A percentile compares a stretch with the other conserved stretches of the same genome.
Evolutionary conservation across 2,797 vertebrate species (phyloP).

Genomic region (Bovichtus variegatus): DNA sequence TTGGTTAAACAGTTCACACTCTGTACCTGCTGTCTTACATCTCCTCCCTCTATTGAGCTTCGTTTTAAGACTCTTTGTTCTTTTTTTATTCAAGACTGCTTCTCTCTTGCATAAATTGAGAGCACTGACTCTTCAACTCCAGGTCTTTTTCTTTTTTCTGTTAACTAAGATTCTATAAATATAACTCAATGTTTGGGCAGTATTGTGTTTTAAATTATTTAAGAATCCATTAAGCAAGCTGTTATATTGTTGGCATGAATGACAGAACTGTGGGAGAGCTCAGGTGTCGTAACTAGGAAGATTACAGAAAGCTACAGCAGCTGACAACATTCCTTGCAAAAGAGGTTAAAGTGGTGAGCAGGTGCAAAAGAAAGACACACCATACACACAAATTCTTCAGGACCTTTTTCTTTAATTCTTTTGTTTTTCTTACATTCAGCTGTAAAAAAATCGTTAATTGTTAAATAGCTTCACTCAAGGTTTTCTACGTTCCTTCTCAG

Average conservation of each 20-base stretch:
- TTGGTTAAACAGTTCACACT: background rate
- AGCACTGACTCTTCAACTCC: slow-evolving; percentile 25
- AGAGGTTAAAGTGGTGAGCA: background rate
- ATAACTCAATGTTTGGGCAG: background rate
- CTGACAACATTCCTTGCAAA: background rate
- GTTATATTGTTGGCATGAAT: background rate
- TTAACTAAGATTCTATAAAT: slow-evolving; percentile 20
- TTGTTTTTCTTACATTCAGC: background rate
- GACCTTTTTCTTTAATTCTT: background rate
- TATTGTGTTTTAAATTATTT: slow-evolving; percentile 10
- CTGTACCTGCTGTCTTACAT: slow-evolving; percentile 1
- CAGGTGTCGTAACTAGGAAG: background rate
- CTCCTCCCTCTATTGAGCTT: background rate
- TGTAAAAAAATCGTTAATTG: background rate
- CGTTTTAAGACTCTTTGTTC: background rate
- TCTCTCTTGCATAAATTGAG: slow-evolving; percentile 13
- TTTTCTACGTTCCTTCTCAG: background rate
- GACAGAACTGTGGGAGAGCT: background rate
- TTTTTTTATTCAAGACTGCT: background rate
- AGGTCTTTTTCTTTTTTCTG: slow-evolving; percentile 28
- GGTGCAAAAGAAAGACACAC: background rate
- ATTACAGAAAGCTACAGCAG: background rate
- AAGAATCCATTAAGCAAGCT: background rate
- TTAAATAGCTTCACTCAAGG: background rate
- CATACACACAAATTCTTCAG: background rate